A percentile compares a stretch with the other conserved stretches of the same genome.
Evolutionary conservation across 2,888 invertebrate genomes (phyloP).

Genomic region (Osedax fenrisi): DNA sequence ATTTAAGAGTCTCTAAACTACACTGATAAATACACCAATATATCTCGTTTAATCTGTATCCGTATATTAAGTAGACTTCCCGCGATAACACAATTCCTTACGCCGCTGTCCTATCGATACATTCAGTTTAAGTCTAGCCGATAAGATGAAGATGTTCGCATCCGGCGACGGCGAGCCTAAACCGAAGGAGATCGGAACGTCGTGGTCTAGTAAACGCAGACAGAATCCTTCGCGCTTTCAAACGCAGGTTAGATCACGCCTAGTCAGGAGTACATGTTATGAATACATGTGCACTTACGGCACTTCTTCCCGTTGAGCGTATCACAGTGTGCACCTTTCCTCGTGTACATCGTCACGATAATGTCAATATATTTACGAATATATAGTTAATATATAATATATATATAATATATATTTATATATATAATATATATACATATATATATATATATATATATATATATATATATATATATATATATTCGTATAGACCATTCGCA

Average conservation of each 20-base stretch:
- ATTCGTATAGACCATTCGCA: background rate
- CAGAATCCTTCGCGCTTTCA: background rate
- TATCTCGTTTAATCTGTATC: too few species aligned
- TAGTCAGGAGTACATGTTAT: too few species aligned
- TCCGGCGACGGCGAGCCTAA: background rate
- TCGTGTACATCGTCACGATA: too few species aligned
- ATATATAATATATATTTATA: background rate
- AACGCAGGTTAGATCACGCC: background rate
- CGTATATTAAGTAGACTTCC: too few species aligned
- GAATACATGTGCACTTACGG: too few species aligned
- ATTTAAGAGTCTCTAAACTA: too few species aligned
- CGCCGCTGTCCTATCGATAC: too few species aligned
- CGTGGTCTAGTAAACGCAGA: background rate
- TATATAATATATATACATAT: background rate
- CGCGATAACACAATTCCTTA: too few species aligned
- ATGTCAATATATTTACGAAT: background rate
- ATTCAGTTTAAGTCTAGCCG: background rate
- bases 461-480: background rate
- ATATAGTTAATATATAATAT: background rate
- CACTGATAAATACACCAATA: too few species aligned
- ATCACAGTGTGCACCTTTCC: too few species aligned
- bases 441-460: background rate
- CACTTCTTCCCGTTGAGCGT: too few species aligned
- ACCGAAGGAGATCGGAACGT: background rate
- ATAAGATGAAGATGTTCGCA: background rate